A percentile compares a stretch with the other conserved stretches of the same genome.
phyloP scores from a whole-genome alignment of 2,888 invertebrate genomes.

The Eudemis profundana region DNA sequence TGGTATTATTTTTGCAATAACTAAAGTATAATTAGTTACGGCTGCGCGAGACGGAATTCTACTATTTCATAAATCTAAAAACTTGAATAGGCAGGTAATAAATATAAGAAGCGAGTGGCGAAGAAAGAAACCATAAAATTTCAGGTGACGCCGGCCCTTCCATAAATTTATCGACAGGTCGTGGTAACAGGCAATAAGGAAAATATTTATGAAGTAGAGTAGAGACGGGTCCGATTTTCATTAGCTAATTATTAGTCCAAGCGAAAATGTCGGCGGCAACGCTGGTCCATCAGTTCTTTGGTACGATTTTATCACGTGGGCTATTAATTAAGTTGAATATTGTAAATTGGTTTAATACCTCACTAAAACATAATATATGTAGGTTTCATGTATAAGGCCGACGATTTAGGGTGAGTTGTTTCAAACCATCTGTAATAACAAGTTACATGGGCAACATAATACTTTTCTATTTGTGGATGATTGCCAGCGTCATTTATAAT shows the following conservation, averaged over 20 bases:
- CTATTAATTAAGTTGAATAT: background rate
- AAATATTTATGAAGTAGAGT: constrained; percentile 82
- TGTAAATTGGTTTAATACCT: background rate
- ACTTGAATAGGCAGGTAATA: constrained; percentile 56
- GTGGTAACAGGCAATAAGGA: constrained; percentile 82
- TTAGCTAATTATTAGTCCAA: constrained; percentile 76
- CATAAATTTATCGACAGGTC: constrained; percentile 84
- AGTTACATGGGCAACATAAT: no score
- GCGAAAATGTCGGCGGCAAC: constrained; percentile 44
- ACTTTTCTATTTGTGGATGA: no score
- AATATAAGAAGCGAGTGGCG: constrained; percentile 68
- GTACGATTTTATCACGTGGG: background rate
- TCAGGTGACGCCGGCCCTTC: constrained; percentile 81
- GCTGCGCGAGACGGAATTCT: constrained; percentile 14
- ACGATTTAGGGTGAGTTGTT: no score
- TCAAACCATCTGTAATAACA: no score
- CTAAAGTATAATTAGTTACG: background rate
- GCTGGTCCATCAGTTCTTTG: constrained; percentile 39
- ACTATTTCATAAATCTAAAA: constrained; percentile 41
- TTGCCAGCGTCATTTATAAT: no score
- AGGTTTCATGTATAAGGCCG: no score
- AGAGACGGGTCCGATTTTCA: constrained; percentile 72
- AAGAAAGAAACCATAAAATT: constrained; percentile 80
- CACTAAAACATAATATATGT: background rate
- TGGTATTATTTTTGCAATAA: background rate